Evolutionary conservation across 2,888 invertebrate species (phyloP).

Genomic region (Campoplex nolae): DNA sequence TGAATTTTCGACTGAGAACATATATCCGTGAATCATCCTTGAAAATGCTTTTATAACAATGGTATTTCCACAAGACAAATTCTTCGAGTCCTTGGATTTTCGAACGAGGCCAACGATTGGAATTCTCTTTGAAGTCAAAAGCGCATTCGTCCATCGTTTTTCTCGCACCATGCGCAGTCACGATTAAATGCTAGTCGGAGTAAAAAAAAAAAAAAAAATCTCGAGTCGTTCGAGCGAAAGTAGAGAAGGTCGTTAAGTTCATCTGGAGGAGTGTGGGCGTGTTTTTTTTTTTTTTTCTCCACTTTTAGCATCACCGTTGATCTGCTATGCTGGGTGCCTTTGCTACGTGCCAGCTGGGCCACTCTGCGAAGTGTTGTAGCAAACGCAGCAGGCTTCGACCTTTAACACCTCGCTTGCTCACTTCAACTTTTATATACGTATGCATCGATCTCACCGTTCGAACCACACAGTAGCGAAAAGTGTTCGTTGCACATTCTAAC

Average conservation of each 20-base stretch:
- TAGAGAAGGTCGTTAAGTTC: conserved; percentile 47
- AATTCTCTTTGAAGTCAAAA: neutral
- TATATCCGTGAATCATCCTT: neutral
- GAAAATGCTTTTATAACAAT: neutral
- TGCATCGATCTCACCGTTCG: neutral
- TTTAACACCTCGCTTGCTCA: conserved; percentile 32
- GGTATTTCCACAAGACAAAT: neutral
- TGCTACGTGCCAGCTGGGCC: conserved; percentile 52
- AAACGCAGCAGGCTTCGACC: conserved; percentile 53
- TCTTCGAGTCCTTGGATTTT: neutral
- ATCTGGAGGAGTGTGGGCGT: conserved; percentile 28
- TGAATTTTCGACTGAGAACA: neutral
- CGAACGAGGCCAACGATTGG: conserved; percentile 3
- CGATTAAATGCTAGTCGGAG: conserved; percentile 15
- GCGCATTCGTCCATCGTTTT: conserved; percentile 1
- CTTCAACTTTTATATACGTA: conserved; percentile 18
- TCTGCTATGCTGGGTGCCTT: conserved; percentile 29
- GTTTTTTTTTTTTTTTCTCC: conserved; percentile 13
- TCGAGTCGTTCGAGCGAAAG: conserved; percentile 42
- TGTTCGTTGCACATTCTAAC: conserved; percentile 58
- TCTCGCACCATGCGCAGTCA: neutral
- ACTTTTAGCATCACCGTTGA: conserved; percentile 31
- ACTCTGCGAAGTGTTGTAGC: conserved; percentile 36
- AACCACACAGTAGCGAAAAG: conserved; percentile 40
- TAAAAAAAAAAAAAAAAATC: conserved; percentile 4